phyloP scores from a whole-genome alignment of 1,140 invertebrate genomes.

The Drosophila insularis region DNA sequence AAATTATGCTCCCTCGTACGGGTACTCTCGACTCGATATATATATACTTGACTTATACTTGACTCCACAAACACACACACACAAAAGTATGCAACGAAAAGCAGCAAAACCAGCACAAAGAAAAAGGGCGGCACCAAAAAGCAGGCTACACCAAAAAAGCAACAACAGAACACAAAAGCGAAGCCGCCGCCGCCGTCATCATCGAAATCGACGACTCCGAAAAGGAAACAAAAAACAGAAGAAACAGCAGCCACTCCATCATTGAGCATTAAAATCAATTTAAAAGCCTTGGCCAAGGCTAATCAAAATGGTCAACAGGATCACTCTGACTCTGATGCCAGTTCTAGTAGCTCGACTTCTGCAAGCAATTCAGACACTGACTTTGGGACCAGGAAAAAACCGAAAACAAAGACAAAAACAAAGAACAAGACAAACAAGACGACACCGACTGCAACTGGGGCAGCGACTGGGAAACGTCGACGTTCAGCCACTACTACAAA shows the following conservation, averaged over 20 bases:
- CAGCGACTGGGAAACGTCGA: constrained; percentile 39
- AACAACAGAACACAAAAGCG: background rate
- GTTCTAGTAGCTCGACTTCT: constrained; percentile 23
- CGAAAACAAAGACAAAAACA: constrained; percentile 28
- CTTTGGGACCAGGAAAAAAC: constrained; percentile 25
- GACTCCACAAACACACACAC: constrained; percentile 22
- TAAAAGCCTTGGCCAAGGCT: constrained; percentile 49
- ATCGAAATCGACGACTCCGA: no score
- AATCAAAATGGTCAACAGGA: constrained; percentile 19
- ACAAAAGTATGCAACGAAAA: constrained; percentile 69
- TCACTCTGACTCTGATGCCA: background rate
- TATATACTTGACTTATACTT: constrained; percentile 5
- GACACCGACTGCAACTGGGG: background rate
- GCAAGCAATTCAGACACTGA: constrained; percentile 42
- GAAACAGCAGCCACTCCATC: background rate
- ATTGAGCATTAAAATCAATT: constrained; percentile 67
- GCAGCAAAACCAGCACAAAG: constrained; percentile 48
- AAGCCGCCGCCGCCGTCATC: no score
- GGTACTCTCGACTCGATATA: constrained; percentile 22
- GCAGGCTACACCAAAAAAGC: constrained; percentile 48
- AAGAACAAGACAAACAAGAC: background rate
- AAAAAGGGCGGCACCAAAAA: constrained; percentile 56
- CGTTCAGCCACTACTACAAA: constrained; percentile 73
- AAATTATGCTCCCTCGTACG: constrained; percentile 25
- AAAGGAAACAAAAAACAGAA: background rate